Conservation (phyloP, 1,140 invertebrate species). For the Ladona fulva region DNA sequence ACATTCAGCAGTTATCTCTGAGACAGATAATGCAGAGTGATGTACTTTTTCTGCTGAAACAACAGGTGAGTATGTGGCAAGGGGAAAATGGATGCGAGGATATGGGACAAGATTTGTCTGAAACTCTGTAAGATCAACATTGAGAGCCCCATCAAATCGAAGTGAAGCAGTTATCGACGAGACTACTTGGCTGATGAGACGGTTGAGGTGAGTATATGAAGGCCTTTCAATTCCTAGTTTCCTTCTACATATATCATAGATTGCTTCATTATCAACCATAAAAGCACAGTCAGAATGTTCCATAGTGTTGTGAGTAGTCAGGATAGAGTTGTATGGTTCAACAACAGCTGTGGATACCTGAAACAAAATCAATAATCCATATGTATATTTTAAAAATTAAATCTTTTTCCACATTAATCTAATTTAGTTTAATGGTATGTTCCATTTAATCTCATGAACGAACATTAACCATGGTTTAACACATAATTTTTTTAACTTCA, state of each 20-base stretch:
- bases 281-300: constrained; percentile 61
- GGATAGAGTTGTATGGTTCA: constrained; percentile 76
- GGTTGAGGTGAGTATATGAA: constrained; percentile 42
- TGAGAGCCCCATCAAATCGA: constrained; percentile 72
- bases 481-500: not conserved
- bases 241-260: constrained; percentile 52
- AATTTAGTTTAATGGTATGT: too few relatives aligned
- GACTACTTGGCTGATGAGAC: constrained; percentile 49
- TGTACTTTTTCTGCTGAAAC: not conserved
- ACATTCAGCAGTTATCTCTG: constrained; percentile 41
- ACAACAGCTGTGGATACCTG: constrained; percentile 69
- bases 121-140: constrained; percentile 77
- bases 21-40: not conserved
- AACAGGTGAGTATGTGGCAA: constrained; percentile 36
- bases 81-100: constrained; percentile 64
- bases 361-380: not conserved
- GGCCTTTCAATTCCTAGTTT: constrained; percentile 48
- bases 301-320: constrained; percentile 67
- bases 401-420: not conserved
- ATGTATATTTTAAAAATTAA: not conserved
- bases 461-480: not conserved
- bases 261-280: constrained; percentile 54
- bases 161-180: constrained; percentile 71
- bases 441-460: not conserved
- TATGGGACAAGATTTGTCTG: constrained; percentile 65